Conservation (phyloP, 2,797 vertebrate species). For the Heliangelus exortis region DNA sequence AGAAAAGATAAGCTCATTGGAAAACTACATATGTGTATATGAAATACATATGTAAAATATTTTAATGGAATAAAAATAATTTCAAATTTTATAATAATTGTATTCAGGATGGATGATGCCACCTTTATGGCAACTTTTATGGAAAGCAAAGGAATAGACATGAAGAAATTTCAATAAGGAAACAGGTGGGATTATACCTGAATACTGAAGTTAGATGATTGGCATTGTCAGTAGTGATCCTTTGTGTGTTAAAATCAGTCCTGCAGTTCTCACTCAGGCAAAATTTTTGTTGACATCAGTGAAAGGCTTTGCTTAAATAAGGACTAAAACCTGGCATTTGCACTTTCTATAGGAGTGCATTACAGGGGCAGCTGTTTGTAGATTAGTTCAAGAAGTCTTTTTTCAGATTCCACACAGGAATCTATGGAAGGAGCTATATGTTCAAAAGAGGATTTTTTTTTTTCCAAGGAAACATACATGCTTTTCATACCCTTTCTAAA, state of each 20-base stretch:
- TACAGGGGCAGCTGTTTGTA: slow-evolving; percentile 66
- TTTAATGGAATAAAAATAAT: background rate
- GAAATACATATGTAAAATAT: background rate
- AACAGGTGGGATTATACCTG: background rate
- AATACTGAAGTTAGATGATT: background rate
- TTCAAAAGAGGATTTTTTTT: slow-evolving; percentile 32
- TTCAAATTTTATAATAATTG: background rate
- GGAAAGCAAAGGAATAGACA: background rate
- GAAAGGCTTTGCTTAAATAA: slow-evolving; percentile 23
- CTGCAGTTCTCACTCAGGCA: background rate
- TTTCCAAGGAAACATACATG: slow-evolving; percentile 50
- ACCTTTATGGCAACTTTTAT: background rate
- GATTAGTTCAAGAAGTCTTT: slow-evolving; percentile 57
- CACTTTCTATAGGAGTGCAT: slow-evolving; percentile 43
- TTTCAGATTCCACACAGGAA: slow-evolving; percentile 47
- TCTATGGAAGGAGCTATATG: slow-evolving; percentile 40
- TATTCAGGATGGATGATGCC: background rate
- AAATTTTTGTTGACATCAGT: background rate
- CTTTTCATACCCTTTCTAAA: slow-evolving; percentile 65
- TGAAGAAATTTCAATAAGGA: background rate
- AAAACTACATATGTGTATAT: background rate
- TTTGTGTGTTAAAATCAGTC: background rate
- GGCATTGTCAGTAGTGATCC: background rate
- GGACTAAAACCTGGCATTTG: slow-evolving; percentile 48
- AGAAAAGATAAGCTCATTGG: background rate